Percentiles rank a stretch among this genome's conserved stretches.
Conservation (phyloP, 2,888 invertebrate genomes). For the Tipula vernalis region DNA sequence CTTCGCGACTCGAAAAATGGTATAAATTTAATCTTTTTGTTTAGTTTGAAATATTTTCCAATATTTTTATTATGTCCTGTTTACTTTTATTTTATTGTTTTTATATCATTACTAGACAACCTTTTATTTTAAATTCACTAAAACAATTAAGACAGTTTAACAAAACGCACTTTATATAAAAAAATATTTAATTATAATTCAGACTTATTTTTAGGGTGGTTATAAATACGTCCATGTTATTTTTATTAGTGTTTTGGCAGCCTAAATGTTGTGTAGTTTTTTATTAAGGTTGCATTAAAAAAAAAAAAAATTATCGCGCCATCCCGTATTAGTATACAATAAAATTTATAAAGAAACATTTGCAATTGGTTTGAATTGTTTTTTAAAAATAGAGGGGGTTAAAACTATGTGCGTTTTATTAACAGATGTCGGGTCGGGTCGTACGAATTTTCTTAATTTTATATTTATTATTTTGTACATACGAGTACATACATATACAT, state of each 20-base stretch:
- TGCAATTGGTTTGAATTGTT: background rate
- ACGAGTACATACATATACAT: too few species aligned
- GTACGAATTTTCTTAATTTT: background rate
- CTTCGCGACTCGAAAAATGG: too few species aligned
- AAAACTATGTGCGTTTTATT: background rate
- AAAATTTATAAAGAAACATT: background rate
- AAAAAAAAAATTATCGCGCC: background rate
- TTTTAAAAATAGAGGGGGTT: background rate
- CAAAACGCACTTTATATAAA: background rate
- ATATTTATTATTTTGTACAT: too few species aligned
- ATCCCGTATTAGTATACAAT: background rate
- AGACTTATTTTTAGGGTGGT: background rate
- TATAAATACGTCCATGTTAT: background rate
- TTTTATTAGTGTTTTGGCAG: background rate
- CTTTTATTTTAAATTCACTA: background rate
- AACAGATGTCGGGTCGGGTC: background rate
- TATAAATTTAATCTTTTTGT: background rate
- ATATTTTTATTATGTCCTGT: background rate
- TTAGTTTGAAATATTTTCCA: background rate
- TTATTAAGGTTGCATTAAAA: background rate
- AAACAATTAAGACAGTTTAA: background rate
- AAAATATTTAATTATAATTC: background rate
- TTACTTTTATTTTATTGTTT: background rate
- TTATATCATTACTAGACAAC: background rate
- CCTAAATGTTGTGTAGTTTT: background rate